A percentile compares a stretch with the other conserved stretches of the same genome.
phyloP scores from a whole-genome alignment of 2,888 invertebrate species.

The Bursaphelenchus okinawaensis region DNA sequence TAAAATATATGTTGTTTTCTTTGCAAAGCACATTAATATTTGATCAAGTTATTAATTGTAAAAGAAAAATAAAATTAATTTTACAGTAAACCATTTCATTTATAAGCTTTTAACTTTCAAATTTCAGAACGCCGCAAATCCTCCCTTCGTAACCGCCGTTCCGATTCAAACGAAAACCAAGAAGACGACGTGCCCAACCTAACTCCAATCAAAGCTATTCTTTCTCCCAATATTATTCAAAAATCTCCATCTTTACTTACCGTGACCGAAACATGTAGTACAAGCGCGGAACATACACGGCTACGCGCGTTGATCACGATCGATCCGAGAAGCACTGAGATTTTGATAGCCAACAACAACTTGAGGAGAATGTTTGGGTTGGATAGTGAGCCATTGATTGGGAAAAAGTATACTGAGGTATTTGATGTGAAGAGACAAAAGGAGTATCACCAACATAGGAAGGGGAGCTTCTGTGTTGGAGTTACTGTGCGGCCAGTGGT shows the following conservation, averaged over 20 bases:
- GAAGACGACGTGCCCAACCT: too few species aligned
- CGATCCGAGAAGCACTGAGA: slow-evolving; percentile 19
- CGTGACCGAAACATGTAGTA: neutral
- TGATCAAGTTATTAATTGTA: too few species aligned
- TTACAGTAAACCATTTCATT: too few species aligned
- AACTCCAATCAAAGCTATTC: too few species aligned
- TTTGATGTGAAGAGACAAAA: slow-evolving; percentile 1
- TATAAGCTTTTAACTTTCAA: too few species aligned
- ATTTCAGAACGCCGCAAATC: too few species aligned
- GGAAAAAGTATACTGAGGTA: slow-evolving; percentile 14
- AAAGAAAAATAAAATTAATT: too few species aligned
- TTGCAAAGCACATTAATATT: too few species aligned
- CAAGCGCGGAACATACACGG: slow-evolving; percentile 2
- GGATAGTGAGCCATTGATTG: slow-evolving; percentile 14
- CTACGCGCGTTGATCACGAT: slow-evolving; percentile 18
- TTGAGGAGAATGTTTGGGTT: slow-evolving; percentile 15
- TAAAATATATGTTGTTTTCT: too few species aligned
- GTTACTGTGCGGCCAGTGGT: slow-evolving; percentile 4
- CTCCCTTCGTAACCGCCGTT: too few species aligned
- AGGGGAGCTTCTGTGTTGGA: neutral
- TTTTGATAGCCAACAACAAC: slow-evolving; percentile 21
- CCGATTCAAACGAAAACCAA: too few species aligned
- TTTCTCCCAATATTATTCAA: too few species aligned
- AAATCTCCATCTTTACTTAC: neutral
- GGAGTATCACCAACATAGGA: neutral